These are phyloP conservation scores for Celastrina argiolus DNA, from an alignment of 2,888 invertebrate genomes.

Conservation along the genomic window DNA sequence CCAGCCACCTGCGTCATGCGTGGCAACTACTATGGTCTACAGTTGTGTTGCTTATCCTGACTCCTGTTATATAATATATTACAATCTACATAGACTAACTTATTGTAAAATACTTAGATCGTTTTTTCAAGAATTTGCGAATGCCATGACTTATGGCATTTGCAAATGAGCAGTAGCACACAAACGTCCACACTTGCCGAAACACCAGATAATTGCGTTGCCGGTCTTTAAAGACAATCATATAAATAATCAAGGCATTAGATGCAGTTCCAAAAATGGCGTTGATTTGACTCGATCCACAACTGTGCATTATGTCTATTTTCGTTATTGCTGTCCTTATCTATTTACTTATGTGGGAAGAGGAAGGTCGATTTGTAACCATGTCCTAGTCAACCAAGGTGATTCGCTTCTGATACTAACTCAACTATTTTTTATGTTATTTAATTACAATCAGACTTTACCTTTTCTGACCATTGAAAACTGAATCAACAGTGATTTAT, in stretches of 20 bases:
- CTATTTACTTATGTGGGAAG: constrained; percentile 24
- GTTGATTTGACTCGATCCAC: not conserved
- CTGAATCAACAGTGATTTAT: not conserved
- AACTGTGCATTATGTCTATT: constrained; percentile 3
- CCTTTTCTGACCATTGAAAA: not conserved
- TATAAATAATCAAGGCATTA: not conserved
- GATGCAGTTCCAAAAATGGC: constrained; percentile 3
- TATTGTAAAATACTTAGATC: no score
- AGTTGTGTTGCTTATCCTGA: no score
- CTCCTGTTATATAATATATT: no score
- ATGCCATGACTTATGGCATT: no score
- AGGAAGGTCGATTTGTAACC: constrained; percentile 26
- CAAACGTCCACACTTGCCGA: not conserved
- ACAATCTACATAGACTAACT: no score
- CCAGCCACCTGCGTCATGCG: no score
- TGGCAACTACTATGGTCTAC: no score
- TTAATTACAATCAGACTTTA: not conserved
- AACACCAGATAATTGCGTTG: not conserved
- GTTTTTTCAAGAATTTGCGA: no score
- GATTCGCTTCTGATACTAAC: constrained; percentile 15
- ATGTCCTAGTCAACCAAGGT: constrained; percentile 27
- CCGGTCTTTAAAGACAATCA: not conserved
- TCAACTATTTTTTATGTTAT: not conserved
- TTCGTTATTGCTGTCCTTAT: constrained; percentile 25
- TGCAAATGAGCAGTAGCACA: no score